Conservation (phyloP, 2,797 vertebrate genomes). For the Eulemur mongoz region DNA sequence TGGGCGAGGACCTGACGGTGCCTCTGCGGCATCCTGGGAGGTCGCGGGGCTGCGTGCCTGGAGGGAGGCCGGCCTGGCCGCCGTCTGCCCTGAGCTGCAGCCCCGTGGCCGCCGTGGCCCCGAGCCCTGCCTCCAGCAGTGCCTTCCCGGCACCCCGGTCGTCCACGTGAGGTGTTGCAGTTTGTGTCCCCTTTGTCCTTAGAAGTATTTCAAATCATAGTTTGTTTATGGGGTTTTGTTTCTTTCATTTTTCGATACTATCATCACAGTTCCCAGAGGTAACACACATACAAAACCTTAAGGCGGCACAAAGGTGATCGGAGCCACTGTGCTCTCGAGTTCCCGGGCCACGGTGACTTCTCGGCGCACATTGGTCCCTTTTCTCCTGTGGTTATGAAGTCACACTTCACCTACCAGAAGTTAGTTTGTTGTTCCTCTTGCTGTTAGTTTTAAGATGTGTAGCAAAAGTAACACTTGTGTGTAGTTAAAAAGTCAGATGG, state of each 20-base stretch:
- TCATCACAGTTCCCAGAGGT: background rate
- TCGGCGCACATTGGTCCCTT: background rate
- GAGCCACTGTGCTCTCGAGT: background rate
- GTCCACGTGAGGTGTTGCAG: no score
- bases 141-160: background rate
- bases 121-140: background rate
- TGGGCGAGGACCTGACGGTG: background rate
- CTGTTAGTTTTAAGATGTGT: background rate
- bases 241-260: background rate
- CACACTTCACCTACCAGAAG: background rate
- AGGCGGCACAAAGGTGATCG: background rate
- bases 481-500: background rate
- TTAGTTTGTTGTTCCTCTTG: background rate
- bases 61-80: background rate
- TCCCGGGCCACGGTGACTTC: background rate
- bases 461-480: background rate
- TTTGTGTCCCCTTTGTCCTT: background rate
- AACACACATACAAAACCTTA: background rate
- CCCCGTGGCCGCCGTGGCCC: background rate
- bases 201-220: background rate
- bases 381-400: background rate
- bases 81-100: accelerated
- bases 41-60: accelerated
- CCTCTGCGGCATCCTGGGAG: background rate
- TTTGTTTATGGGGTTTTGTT: background rate